These are phyloP conservation scores for Rhabdophis nuchalis DNA, from an alignment of 2,797 vertebrate species.

Conservation along the genomic window DNA sequence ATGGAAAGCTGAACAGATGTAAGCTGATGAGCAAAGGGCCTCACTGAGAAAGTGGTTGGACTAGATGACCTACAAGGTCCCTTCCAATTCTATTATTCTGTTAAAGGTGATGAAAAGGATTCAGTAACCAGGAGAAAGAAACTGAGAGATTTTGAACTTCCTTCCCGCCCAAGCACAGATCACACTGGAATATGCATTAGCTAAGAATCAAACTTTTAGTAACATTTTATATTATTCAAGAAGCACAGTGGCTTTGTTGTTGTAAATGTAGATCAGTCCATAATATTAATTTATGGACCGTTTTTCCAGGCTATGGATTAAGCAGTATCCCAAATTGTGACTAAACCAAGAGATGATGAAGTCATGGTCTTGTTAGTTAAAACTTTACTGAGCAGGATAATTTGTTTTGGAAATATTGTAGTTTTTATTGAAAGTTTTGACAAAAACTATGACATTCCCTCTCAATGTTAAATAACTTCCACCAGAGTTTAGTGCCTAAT, in stretches of 20 bases:
- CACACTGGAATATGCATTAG: neutral
- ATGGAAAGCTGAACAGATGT: neutral
- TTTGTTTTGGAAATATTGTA: neutral
- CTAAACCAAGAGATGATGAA: neutral
- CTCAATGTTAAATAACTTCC: neutral
- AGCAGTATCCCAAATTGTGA: neutral
- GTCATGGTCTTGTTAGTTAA: neutral
- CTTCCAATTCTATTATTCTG: no score
- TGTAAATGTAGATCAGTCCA: neutral
- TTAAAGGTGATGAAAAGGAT: neutral
- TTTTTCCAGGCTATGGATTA: neutral
- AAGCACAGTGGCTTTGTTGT: neutral
- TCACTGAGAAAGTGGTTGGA: neutral
- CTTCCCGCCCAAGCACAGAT: neutral
- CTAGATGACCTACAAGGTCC: no score
- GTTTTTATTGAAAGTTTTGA: neutral
- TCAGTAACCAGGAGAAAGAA: neutral
- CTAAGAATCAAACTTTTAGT: neutral
- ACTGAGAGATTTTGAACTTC: neutral
- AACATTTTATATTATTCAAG: neutral
- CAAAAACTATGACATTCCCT: neutral
- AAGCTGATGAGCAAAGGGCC: neutral
- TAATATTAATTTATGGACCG: neutral
- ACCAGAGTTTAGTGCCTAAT: slow-evolving; percentile 2
- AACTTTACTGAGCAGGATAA: neutral